Conservation (phyloP, 2,888 invertebrate species). For the Poecilobothrus nobilitatus region DNA sequence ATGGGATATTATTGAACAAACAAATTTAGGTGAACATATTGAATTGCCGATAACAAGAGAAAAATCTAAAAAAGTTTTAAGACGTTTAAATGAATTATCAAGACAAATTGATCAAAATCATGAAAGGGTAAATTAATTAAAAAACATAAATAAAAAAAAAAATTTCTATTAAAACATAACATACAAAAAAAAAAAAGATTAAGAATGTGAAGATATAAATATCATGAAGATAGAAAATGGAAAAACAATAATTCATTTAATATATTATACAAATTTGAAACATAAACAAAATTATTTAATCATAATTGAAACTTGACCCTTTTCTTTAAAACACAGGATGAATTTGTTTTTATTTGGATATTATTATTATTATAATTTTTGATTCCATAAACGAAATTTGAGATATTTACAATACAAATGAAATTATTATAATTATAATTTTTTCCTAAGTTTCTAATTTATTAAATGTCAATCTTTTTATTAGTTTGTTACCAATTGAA, state of each 20-base stretch:
- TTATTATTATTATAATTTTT: too few relatives aligned
- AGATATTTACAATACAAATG: too few relatives aligned
- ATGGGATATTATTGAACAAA: slow-evolving; percentile 56
- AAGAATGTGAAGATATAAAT: not conserved
- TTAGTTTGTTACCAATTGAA: too few relatives aligned
- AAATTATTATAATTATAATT: too few relatives aligned
- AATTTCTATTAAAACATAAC: not conserved
- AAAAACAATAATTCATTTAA: not conserved
- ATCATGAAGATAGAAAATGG: slow-evolving; percentile 11
- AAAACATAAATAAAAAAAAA: not conserved
- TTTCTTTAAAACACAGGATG: too few relatives aligned
- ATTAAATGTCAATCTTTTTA: too few relatives aligned
- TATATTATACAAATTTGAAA: too few relatives aligned
- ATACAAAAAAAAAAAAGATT: not conserved
- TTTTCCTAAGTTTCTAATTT: too few relatives aligned
- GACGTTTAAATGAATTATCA: slow-evolving; percentile 44
- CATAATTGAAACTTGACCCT: too few relatives aligned
- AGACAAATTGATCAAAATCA: slow-evolving; percentile 41
- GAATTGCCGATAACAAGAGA: slow-evolving; percentile 53
- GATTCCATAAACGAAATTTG: too few relatives aligned
- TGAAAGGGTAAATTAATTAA: slow-evolving; percentile 29
- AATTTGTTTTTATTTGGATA: too few relatives aligned
- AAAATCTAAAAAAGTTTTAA: slow-evolving; percentile 54
- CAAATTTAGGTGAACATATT: slow-evolving; percentile 48
- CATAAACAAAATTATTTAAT: too few relatives aligned